Evolutionary conservation across 2,113 vertebrate genomes (phyloP), one percentile per base, ranked within the genome.

Genomic region (Urocolius indicus): DNA sequence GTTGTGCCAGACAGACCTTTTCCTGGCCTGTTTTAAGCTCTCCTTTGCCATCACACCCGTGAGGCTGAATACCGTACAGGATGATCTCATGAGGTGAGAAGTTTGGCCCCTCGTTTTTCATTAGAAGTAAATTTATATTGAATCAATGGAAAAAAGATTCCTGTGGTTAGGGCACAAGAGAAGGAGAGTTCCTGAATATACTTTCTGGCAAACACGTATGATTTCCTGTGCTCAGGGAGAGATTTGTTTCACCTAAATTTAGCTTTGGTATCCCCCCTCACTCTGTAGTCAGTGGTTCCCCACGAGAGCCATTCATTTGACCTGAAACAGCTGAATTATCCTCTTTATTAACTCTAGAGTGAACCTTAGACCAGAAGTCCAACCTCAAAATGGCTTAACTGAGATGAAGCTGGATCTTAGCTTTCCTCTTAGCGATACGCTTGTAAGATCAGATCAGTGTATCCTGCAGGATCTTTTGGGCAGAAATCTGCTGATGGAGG

Each of bases 241-340:
- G 83, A 78, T 89, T 77, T 90, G 48, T 95, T 95, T 92, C 93
- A 61, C 86, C 89, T 93, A 72, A 94, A 93, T 93, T 87, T 93
- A 92, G 72, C 83, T 86, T 48, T 20, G 63, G 30, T 76, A 32
- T 71, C 80, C 48, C 32, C 23, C 63, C 92, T 90, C 13, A 5
- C 43, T 84, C 79, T 84, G 51, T 41, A 87, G 73, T 86, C 65
- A 67, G 4, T 7, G 0, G 23, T n/a, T 90, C 61, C 80, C 52
- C 85, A 30, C 0, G 6, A 94, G 76, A 92, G 80, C 76, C 45
- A 20, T 93, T 81, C 14, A 20, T 90, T 57, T 84, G 73, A 63
- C 76, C 90, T 89, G 68, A 90, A 94, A 45, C 34, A 92, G 88
- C 57, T 89, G 80, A 93, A 90, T 95, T 94, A 87, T 48, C 11